A percentile compares a stretch with the other conserved stretches of the same genome.
These are phyloP conservation scores for Diplodus puntazzo DNA, from an alignment of 2,797 vertebrate genomes.

Conservation along the genomic window DNA sequence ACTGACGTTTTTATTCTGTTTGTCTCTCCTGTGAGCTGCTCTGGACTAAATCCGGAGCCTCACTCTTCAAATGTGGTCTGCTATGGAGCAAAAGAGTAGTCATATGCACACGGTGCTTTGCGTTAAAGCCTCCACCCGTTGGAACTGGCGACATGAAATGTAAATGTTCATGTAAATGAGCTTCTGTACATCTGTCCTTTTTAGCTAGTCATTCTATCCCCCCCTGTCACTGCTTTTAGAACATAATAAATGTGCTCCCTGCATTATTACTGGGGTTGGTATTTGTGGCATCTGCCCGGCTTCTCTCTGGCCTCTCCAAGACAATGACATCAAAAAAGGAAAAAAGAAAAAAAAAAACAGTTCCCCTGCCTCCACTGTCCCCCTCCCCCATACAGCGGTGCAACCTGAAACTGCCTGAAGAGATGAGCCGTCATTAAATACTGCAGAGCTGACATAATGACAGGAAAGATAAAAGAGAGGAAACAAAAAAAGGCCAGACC, in stretches of 20 bases:
- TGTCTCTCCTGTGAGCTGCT: background rate
- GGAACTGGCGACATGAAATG: constrained; percentile 39
- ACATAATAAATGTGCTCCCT: constrained; percentile 60
- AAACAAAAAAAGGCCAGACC: constrained; percentile 82
- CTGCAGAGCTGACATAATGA: constrained; percentile 86
- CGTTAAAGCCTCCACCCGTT: constrained; percentile 29
- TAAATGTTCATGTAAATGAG: constrained; percentile 59
- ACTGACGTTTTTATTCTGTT: background rate
- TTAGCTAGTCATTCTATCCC: constrained; percentile 16
- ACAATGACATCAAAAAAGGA: constrained; percentile 78
- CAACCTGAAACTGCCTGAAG: constrained; percentile 86
- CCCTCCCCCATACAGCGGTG: constrained; percentile 70
- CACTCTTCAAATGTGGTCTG: background rate
- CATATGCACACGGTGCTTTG: constrained; percentile 13
- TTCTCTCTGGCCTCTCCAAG: constrained; percentile 71
- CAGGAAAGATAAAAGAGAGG: constrained; percentile 84
- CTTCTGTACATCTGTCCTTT: constrained; percentile 18
- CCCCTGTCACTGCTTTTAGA: constrained; percentile 55
- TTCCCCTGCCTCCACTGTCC: constrained; percentile 58
- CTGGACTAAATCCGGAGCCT: background rate
- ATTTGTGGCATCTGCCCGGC: constrained; percentile 77
- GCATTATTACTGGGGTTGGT: constrained; percentile 58
- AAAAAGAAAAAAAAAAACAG: constrained; percentile 41
- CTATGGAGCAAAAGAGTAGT: background rate
- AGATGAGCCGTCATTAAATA: constrained; percentile 87